These are phyloP conservation scores for Canis aureus DNA, from an alignment of 2,113 vertebrate species.

Conservation along the genomic window DNA sequence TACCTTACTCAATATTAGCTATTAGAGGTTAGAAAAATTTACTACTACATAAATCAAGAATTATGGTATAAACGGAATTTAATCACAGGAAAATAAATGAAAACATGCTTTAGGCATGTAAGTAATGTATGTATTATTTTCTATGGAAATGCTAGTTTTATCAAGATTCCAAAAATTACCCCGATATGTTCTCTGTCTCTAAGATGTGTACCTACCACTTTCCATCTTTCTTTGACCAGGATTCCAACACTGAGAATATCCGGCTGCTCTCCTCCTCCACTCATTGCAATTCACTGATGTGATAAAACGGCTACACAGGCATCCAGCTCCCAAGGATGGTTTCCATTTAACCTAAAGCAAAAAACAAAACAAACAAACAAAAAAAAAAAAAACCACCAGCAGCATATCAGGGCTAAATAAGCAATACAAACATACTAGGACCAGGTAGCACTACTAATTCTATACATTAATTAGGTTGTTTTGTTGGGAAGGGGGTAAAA, in stretches of 20 bases:
- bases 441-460: conserved; percentile 44
- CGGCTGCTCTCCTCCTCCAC: conserved; percentile 95
- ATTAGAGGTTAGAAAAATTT: conserved; percentile 10
- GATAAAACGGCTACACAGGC: conserved; percentile 86
- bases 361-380: background rate
- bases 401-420: conserved; percentile 59
- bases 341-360: conserved; percentile 90
- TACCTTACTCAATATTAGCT: conserved; percentile 27
- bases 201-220: conserved; percentile 93
- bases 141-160: conserved; percentile 37
- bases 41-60: conserved; percentile 40
- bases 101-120: conserved; percentile 55
- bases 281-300: conserved; percentile 92
- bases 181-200: background rate
- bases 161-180: conserved; percentile 18
- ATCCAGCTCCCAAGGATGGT: conserved; percentile 85
- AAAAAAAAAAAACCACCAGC: conserved; percentile 77
- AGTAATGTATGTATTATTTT: conserved; percentile 38
- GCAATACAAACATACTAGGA: conserved; percentile 39
- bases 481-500: background rate
- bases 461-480: conserved; percentile 35
- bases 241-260: conserved; percentile 97
- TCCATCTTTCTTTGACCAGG: conserved; percentile 99
- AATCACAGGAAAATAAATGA: conserved; percentile 16
- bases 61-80: conserved; percentile 34